Base-by-base conservation (phyloP, 1,140 invertebrate species). In the Druon quercuslanigerum region DNA sequence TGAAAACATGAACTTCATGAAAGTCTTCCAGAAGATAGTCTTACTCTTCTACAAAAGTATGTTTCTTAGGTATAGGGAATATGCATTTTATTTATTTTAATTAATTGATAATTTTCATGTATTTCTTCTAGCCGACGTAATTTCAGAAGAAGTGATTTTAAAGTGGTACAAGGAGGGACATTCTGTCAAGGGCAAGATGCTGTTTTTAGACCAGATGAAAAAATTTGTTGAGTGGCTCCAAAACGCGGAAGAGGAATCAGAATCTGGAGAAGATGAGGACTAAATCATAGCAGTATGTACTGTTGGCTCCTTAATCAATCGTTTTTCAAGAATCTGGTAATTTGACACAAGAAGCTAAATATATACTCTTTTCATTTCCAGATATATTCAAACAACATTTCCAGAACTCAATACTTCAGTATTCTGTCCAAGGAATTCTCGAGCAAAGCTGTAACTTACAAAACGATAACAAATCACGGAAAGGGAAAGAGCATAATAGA, bases 1-100 rank as follows among this genome's bases (percentile, higher is more conserved):
- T 91, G 97, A 98, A 87, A 99, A 99, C 92, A 99, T 99, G 97
- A 98, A 96, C 91, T 99, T 99, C 91, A 98, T 99, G 96, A 98
- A 98, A 91, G 96, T 97, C 89, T 99, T 99, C 94, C 97, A 98
- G 87, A 99, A 99, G 92, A 98, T 99, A 86, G 95, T 99, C 86
- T 94, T 99, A 90, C 94, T 99, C 84, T 96, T 99, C 92, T 99
- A 99, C 92, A 98, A 98, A 94, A 96, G 95, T 95, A 92, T 92
- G 93, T 90, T 46, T 79, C 40, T 46, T 12, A 56, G 20, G 1
- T 25, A 33, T 57, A 25, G 19, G 4, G 19, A 57, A 14, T 25
- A 1, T 56, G 51, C 20, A 19, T 51, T 70, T 54, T 75, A 71
- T 72, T 71, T 76, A 51, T 25, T 25, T 25, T 50, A 74, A 56